Base-by-base conservation (phyloP, 37 sponge, comb jelly and placozoan species). In the Lycopodina hypogea region DNA sequence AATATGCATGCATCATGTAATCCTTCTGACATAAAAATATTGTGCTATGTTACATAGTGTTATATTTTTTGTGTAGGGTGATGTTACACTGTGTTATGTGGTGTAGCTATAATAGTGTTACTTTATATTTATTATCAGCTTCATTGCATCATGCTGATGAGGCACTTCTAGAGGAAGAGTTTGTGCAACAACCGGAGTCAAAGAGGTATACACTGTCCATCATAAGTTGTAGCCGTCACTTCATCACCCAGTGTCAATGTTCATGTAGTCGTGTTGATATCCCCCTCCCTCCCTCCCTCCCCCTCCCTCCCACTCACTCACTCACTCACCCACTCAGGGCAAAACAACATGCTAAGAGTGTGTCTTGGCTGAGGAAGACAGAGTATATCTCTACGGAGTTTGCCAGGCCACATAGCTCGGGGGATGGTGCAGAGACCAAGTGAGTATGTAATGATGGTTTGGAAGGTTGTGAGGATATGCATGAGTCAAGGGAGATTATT, bases 301-400 rank as follows among this genome's bases (percentile, higher is more conserved):
- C n/a, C n/a, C n/a, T n/a, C n/a, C n/a, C n/a, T n/a, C n/a, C n/a
- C n/a, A n/a, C n/a, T n/a, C n/a, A n/a, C n/a, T n/a, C n/a, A n/a
- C n/a, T n/a, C n/a, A n/a, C n/a, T n/a, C n/a, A n/a, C n/a, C 48
- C 48, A 45, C 58, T 29, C 69, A 80, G 81, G 57, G 81, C 81
- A 11, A 55, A 68, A 15, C 93, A 91, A 66, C 96, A 93, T 90
- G 91, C 90, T 22, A 95, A 88, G 77, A 90, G 77, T 71, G 94
- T 96, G 50, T 99, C 99, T 21, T 99, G 96, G 96, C 77, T 96
- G 51, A 72, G 99, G 34, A 91, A 90, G 60, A 96, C 94, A 1
- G 99, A 99, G 85, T 99, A 99, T 81, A 96, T 99, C 33, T 92
- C 95, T 18, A 87, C 94, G 24, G 99, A 99, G 81, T 93, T 86